Percentiles rank a stretch among this genome's conserved stretches.
Evolutionary conservation across 1,140 invertebrate genomes (phyloP).

Genomic region (Adelges cooleyi): DNA sequence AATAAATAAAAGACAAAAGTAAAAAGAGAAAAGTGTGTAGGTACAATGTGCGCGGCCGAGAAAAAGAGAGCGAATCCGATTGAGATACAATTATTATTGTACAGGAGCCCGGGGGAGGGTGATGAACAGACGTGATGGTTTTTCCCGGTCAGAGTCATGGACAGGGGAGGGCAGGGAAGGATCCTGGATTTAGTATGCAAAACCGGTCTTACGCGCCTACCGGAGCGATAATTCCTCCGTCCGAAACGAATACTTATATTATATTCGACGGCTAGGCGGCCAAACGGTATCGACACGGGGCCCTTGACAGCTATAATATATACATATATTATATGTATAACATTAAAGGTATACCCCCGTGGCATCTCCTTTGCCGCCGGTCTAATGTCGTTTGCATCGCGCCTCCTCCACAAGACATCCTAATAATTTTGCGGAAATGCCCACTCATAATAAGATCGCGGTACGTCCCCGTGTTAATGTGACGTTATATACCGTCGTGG

Average conservation of each 20-base stretch:
- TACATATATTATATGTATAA: no score
- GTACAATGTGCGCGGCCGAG: not conserved
- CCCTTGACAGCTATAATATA: no score
- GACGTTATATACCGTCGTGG: no score
- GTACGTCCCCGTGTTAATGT: no score
- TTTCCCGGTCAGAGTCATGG: not conserved
- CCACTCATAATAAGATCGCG: no score
- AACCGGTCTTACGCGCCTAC: conserved; percentile 16
- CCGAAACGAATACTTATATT: not conserved
- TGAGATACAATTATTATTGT: not conserved
- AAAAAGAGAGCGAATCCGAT: not conserved
- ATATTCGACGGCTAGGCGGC: no score
- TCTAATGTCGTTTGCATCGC: no score
- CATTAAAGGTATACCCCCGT: no score
- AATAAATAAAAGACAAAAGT: not conserved
- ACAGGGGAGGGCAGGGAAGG: not conserved
- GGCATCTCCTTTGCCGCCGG: no score
- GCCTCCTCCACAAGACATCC: no score
- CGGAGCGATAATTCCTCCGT: not conserved
- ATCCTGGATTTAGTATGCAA: conserved; percentile 23
- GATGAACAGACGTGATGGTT: conserved; percentile 21
- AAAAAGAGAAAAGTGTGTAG: not conserved
- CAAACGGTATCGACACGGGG: no score
- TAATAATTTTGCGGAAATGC: no score
- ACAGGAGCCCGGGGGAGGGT: not conserved